A percentile compares a stretch with the other conserved stretches of the same genome.
Evolutionary conservation across 2,113 vertebrate genomes (phyloP).

Genomic region (Melanotaenia duboulayi): DNA sequence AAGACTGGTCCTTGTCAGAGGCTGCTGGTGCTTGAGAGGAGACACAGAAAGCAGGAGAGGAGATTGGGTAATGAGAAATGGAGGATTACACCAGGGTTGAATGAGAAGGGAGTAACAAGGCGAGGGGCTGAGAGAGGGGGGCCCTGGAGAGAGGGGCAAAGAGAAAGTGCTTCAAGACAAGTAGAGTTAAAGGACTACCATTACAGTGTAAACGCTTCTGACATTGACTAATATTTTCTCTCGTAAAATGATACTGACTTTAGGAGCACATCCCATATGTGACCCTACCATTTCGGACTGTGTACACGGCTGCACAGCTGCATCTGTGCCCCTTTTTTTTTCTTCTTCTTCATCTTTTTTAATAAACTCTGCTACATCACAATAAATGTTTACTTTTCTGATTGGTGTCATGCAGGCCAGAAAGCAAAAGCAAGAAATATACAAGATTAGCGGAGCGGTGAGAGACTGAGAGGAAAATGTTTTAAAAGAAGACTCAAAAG

Average conservation of each 20-base stretch:
- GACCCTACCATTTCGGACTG: slow-evolving; percentile 63
- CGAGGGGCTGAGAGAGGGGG: slow-evolving; percentile 34
- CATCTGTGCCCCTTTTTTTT: slow-evolving; percentile 29
- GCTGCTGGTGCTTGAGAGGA: slow-evolving; percentile 46
- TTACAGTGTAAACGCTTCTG: slow-evolving; percentile 63
- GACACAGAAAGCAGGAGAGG: slow-evolving; percentile 49
- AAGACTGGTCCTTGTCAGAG: slow-evolving; percentile 58
- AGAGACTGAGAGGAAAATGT: background rate
- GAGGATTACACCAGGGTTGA: slow-evolving; percentile 61
- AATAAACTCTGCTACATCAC: slow-evolving; percentile 51
- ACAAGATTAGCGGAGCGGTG: slow-evolving; percentile 6
- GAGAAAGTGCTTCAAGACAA: slow-evolving; percentile 52
- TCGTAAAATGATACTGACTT: slow-evolving; percentile 68
- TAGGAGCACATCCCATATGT: slow-evolving; percentile 71
- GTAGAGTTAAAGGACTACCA: slow-evolving; percentile 52
- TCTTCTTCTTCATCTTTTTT: too few species aligned
- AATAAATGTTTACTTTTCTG: slow-evolving; percentile 57
- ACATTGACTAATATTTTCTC: slow-evolving; percentile 74
- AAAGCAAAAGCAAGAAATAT: slow-evolving; percentile 25
- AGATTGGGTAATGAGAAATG: slow-evolving; percentile 68
- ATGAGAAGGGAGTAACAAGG: slow-evolving; percentile 48
- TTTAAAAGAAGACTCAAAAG: background rate
- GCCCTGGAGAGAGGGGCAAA: slow-evolving; percentile 17
- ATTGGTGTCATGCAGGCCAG: slow-evolving; percentile 62
- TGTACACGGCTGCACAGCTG: slow-evolving; percentile 19